Conservation (phyloP, 2,113 vertebrate species). For the Leiothrix lutea region DNA sequence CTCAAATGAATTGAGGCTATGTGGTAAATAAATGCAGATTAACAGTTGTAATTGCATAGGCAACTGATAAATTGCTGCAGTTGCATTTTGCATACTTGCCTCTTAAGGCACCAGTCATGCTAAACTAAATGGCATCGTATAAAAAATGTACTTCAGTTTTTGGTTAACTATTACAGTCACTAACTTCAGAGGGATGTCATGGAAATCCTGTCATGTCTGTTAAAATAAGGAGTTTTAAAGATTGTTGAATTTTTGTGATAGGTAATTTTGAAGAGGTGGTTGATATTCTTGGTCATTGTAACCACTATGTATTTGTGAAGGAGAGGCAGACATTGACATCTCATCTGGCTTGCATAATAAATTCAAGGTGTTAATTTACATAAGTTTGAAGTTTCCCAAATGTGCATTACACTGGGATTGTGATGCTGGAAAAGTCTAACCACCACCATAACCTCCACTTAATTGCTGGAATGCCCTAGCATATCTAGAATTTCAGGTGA, state of each 20-base stretch:
- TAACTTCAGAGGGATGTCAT: neutral
- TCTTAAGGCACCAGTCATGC: neutral
- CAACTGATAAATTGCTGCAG: neutral
- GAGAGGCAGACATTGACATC: neutral
- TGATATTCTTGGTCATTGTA: neutral
- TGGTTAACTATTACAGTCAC: neutral
- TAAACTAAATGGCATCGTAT: neutral
- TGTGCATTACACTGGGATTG: neutral
- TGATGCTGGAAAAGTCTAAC: neutral
- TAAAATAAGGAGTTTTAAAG: neutral
- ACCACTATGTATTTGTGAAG: neutral
- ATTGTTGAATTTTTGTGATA: neutral
- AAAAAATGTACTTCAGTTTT: neutral
- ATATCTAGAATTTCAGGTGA: neutral
- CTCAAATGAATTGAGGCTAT: neutral
- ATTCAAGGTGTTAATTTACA: neutral
- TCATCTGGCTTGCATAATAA: neutral
- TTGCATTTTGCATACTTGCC: neutral
- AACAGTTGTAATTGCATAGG: neutral
- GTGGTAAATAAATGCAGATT: neutral
- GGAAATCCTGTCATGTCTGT: neutral
- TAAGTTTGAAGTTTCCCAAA: neutral
- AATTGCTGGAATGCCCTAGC: neutral
- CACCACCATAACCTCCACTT: neutral
- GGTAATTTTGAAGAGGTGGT: neutral